Evolutionary conservation across 1,140 invertebrate species (phyloP).

Genomic region (Ephestia elutella): DNA sequence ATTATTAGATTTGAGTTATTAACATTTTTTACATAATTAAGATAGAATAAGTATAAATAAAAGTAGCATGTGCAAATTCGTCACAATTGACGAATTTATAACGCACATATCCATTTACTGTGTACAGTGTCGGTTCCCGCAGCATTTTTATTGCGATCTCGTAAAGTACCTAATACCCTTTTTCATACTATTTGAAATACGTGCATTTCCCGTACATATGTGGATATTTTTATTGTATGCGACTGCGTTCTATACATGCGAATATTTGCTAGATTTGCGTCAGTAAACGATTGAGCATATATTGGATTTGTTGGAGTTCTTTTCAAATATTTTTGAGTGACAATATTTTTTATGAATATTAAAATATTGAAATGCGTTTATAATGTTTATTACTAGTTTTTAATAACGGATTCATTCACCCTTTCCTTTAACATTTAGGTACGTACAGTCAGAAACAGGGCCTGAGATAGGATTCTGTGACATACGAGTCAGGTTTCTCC

Average conservation of each 20-base stretch:
- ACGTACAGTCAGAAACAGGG: no score
- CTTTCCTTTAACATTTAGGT: no score
- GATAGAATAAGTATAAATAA: no score
- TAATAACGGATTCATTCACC: background rate
- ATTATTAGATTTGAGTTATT: no score
- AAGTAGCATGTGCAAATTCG: background rate
- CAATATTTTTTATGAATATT: background rate
- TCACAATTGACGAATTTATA: background rate
- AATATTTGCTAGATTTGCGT: background rate
- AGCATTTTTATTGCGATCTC: constrained; percentile 18
- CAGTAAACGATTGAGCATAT: background rate
- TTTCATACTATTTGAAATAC: constrained; percentile 16
- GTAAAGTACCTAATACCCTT: constrained; percentile 17
- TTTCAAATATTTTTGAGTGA: background rate
- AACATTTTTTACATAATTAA: no score
- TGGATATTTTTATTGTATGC: background rate
- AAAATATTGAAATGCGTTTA: constrained; percentile 6
- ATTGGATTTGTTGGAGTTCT: background rate
- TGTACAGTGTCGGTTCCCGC: constrained; percentile 1
- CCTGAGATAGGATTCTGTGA: no score
- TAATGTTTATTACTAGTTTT: constrained; percentile 1
- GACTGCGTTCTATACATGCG: background rate
- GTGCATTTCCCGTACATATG: constrained; percentile 2
- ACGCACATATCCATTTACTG: constrained; percentile 7
- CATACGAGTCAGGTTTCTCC: no score